phyloP scores from a whole-genome alignment of 2,888 invertebrate species.

The Drosophila monieri region DNA sequence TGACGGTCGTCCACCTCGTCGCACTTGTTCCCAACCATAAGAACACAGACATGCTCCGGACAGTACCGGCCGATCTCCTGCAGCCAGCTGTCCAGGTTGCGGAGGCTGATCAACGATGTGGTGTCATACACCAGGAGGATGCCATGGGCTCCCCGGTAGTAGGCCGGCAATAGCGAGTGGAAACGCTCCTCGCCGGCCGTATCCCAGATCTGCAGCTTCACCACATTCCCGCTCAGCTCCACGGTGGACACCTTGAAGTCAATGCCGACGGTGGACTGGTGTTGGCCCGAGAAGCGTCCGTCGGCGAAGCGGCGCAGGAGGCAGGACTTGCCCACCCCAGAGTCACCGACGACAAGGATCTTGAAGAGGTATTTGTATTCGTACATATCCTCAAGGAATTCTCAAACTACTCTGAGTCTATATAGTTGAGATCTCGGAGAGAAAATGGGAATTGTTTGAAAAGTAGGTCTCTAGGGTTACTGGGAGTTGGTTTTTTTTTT shows the following conservation, averaged over 20 bases:
- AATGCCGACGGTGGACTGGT: slow-evolving; percentile 99
- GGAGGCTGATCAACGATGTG: slow-evolving; percentile 98
- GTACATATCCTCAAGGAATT: neutral
- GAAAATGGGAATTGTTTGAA: no score
- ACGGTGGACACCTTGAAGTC: slow-evolving; percentile 99
- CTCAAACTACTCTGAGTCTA: no score
- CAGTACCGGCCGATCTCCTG: slow-evolving; percentile 98
- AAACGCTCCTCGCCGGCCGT: slow-evolving; percentile 97
- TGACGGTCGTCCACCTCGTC: slow-evolving; percentile 97
- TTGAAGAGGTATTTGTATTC: slow-evolving; percentile 87
- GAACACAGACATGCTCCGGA: slow-evolving; percentile 97
- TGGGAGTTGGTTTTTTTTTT: no score
- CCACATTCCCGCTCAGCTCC: slow-evolving; percentile 98
- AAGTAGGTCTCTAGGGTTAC: no score
- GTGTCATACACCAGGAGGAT: slow-evolving; percentile 99
- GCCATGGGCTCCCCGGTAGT: slow-evolving; percentile 98
- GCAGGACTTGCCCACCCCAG: slow-evolving; percentile 98
- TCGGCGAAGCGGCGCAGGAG: slow-evolving; percentile 99
- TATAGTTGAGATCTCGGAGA: no score
- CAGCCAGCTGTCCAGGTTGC: slow-evolving; percentile 99
- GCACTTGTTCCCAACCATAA: slow-evolving; percentile 99
- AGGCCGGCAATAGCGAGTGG: slow-evolving; percentile 96
- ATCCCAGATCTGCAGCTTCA: slow-evolving; percentile 97
- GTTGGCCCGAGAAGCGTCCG: slow-evolving; percentile 99
- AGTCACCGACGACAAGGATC: slow-evolving; percentile 98